A percentile compares a stretch with the other conserved stretches of the same genome.
Conservation (phyloP, 2,888 invertebrate genomes). For the Amphiduros pacificus region DNA sequence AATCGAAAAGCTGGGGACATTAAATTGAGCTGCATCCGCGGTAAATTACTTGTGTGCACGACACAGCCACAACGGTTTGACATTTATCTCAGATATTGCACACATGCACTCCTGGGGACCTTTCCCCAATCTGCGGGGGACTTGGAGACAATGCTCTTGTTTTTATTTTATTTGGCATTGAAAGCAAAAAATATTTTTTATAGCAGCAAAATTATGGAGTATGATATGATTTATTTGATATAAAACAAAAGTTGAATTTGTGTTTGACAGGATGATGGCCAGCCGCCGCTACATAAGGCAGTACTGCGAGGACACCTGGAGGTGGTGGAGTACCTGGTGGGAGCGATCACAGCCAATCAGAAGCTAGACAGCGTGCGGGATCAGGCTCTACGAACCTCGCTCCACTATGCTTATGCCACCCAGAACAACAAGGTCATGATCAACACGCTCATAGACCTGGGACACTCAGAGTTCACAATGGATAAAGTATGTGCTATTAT, state of each 20-base stretch:
- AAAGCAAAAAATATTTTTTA: too few species aligned
- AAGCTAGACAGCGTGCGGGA: conserved; percentile 46
- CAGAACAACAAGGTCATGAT: conserved; percentile 38
- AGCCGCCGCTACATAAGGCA: conserved; percentile 48
- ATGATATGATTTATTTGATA: too few species aligned
- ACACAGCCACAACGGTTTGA: too few species aligned
- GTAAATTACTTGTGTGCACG: too few species aligned
- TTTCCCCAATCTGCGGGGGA: too few species aligned
- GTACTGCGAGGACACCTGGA: conserved; percentile 38
- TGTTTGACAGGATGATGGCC: conserved; percentile 40
- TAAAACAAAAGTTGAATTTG: too few species aligned
- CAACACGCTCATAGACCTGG: conserved; percentile 43
- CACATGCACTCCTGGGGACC: too few species aligned
- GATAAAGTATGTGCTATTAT: conserved; percentile 39
- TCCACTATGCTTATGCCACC: conserved; percentile 50
- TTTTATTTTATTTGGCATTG: too few species aligned
- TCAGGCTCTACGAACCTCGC: conserved; percentile 48
- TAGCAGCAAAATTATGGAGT: background rate
- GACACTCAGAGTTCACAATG: conserved; percentile 49
- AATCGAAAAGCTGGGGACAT: too few species aligned
- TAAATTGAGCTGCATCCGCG: too few species aligned
- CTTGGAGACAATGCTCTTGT: too few species aligned
- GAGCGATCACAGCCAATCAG: conserved; percentile 36
- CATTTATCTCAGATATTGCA: too few species aligned
- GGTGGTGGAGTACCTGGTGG: conserved; percentile 37